A percentile compares a stretch with the other conserved stretches of the same genome.
Evolutionary conservation across 2,888 invertebrate genomes (phyloP).

Genomic region (Cryptocephalus primarius): DNA sequence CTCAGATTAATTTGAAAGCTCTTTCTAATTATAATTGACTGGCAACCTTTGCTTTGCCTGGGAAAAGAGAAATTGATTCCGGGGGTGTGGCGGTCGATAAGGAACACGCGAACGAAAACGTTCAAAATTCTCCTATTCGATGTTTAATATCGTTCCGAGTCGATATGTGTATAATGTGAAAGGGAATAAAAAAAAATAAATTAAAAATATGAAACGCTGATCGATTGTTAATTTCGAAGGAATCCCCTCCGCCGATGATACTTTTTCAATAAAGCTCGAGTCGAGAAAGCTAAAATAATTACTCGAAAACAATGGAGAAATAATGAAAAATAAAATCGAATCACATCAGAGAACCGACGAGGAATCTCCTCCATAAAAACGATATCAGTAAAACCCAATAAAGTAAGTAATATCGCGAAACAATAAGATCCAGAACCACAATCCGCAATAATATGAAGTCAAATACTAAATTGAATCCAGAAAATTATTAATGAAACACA

Average conservation of each 20-base stretch:
- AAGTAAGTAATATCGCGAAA: slow-evolving; percentile 32
- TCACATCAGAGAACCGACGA: slow-evolving; percentile 20
- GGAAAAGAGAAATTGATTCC: too few species aligned
- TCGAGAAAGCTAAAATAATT: slow-evolving; percentile 25
- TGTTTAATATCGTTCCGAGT: too few species aligned
- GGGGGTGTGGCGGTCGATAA: too few species aligned
- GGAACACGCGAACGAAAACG: too few species aligned
- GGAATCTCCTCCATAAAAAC: slow-evolving; percentile 27
- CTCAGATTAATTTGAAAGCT: slow-evolving; percentile 11
- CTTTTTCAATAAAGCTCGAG: slow-evolving; percentile 15
- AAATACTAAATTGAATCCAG: slow-evolving; percentile 35
- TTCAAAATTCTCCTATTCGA: too few species aligned
- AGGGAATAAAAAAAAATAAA: too few species aligned
- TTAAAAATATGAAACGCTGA: background rate
- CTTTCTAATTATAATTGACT: slow-evolving; percentile 18
- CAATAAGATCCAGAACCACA: slow-evolving; percentile 26
- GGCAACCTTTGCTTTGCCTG: background rate
- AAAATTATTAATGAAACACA: slow-evolving; percentile 36
- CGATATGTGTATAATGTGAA: too few species aligned
- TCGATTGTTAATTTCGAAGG: background rate
- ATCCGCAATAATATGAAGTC: slow-evolving; percentile 30
- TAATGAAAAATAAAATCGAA: slow-evolving; percentile 28
- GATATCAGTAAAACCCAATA: slow-evolving; percentile 34
- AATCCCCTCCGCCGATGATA: slow-evolving; percentile 13
- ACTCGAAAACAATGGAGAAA: slow-evolving; percentile 28